Evolutionary conservation across 2,888 invertebrate genomes (phyloP).

Genomic region (Meloe dianella): DNA sequence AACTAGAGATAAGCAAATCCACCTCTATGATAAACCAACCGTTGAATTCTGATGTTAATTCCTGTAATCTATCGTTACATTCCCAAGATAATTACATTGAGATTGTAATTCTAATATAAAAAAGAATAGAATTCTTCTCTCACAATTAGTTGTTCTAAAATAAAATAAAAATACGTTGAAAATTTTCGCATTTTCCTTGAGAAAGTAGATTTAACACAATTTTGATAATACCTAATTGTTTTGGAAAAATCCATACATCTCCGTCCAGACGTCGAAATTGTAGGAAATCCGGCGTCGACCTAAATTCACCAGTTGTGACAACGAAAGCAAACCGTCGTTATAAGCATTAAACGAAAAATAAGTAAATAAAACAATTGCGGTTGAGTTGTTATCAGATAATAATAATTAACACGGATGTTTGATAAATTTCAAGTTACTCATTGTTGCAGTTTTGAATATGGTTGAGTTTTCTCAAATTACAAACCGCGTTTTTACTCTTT

Average conservation of each 20-base stretch:
- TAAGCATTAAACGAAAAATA: not conserved
- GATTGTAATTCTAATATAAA: no score
- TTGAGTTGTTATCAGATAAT: not conserved
- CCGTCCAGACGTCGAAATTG: not conserved
- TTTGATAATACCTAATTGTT: not conserved
- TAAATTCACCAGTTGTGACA: not conserved
- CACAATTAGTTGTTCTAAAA: not conserved
- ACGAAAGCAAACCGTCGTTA: not conserved
- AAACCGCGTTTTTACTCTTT: no score
- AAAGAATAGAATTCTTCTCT: no score
- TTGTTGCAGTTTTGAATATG: no score
- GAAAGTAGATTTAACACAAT: not conserved
- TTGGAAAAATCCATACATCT: not conserved
- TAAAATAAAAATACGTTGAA: not conserved
- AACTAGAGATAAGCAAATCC: not conserved
- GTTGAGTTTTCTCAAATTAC: no score
- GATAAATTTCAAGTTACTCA: not conserved
- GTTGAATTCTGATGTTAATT: conserved; percentile 4
- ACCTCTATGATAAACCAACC: not conserved
- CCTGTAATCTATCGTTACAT: not conserved
- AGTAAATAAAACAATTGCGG: not conserved
- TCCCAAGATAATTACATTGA: not conserved
- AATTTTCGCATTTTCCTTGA: not conserved
- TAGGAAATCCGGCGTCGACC: conserved; percentile 7
- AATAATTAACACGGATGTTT: not conserved